Evolutionary conservation across 1,140 invertebrate species (phyloP), one percentile per base, ranked within the genome.

Genomic region (Pseudomyrmex pallidus): DNA sequence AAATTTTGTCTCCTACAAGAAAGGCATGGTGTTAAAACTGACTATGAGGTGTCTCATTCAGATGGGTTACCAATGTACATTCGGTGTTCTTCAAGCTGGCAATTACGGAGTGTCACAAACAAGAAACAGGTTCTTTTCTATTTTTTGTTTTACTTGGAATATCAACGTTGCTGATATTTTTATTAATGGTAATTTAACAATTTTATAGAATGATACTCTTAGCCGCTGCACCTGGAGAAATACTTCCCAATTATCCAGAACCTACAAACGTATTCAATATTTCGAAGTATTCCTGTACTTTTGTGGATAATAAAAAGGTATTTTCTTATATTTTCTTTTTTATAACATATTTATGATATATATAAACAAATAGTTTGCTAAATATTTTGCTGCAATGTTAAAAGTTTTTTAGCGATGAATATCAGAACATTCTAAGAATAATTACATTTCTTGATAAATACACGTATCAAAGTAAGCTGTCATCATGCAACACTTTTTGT

Each of bases 61-160:
- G 52, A 98, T 98, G 96, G 98, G 97, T 0, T 98, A 98, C 91
- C 97, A 98, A 92, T 98, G 97, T 87, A 97, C 97, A 0, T 98
- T 98, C 94, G 97, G 97, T 2, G 95, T 98, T 17, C 91, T 98
- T 2, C 98, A 98, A 95, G 98, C 97, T 15, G 98, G 98, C 5
- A 96, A 97, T 91, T 98, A 97, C 91, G 98, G 98, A 0, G 95
- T 98, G 2, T 97, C 98, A 12, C 98, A 98, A 92, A 98, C 97
- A 0, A 94, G 98, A 70, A 93, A 97, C 86, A 95, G 97, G 95
- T 96, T 90, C 50, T 8, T 64, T 70, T 63, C 9, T 7, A 44
- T 78, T 48, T 59, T 44, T 57, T 82, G 5, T 57, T 56, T 62
- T 61, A 50, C 54, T 8, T 7, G 2, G 22, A 59, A 20, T 17